phyloP scores from a whole-genome alignment of 2,888 invertebrate species.

The Troilus luridus region DNA sequence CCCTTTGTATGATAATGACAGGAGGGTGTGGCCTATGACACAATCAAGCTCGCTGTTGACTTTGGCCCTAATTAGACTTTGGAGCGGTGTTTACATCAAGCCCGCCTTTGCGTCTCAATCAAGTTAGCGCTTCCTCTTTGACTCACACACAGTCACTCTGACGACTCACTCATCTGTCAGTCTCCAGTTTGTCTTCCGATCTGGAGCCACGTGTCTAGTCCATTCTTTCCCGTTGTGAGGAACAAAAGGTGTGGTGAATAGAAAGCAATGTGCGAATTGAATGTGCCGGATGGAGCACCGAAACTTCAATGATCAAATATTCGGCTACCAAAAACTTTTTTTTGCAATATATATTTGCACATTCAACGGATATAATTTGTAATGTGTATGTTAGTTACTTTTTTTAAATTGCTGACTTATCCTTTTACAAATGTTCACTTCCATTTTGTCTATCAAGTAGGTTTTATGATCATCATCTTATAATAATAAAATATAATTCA shows the following conservation, averaged over 20 bases:
- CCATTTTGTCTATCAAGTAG: no score
- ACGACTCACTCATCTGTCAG: constrained; percentile 20
- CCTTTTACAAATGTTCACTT: no score
- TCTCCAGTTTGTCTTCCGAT: background rate
- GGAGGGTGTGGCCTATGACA: constrained; percentile 44
- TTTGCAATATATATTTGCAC: no score
- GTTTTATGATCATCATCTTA: no score
- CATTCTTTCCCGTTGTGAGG: background rate
- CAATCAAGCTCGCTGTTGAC: constrained; percentile 46
- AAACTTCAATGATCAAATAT: background rate
- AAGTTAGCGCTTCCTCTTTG: constrained; percentile 37
- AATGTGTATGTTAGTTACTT: no score
- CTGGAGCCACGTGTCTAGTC: background rate
- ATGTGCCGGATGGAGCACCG: background rate
- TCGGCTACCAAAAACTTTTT: no score
- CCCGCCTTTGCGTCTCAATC: constrained; percentile 30
- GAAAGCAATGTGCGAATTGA: background rate
- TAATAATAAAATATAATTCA: no score
- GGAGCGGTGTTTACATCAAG: constrained; percentile 22
- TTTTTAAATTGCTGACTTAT: no score
- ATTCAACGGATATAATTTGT: no score
- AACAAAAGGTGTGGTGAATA: background rate
- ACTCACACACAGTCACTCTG: background rate
- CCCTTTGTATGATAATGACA: constrained; percentile 46
- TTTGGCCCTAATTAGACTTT: constrained; percentile 42